phyloP scores from a whole-genome alignment of 2,888 invertebrate species.

The Laspeyria flexula region DNA sequence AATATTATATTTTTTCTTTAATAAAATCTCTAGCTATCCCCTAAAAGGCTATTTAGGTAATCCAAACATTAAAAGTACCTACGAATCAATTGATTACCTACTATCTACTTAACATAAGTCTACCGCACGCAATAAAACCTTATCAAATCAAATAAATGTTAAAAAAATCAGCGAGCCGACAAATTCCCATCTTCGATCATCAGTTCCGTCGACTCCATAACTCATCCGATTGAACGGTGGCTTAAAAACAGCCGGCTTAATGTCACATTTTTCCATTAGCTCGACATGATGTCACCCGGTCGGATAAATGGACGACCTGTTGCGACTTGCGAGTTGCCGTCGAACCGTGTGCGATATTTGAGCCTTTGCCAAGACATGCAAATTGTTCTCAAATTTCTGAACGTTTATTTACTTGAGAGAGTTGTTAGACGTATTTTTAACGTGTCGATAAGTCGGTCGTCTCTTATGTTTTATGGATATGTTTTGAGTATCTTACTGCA shows the following conservation, averaged over 20 bases:
- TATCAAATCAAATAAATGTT: conserved; percentile 36
- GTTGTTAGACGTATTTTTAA: conserved; percentile 24
- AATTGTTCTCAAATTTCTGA: conserved; percentile 65
- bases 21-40: too few relatives aligned
- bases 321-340: conserved; percentile 55
- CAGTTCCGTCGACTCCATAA: conserved; percentile 60
- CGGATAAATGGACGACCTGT: conserved; percentile 80
- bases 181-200: conserved; percentile 61
- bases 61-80: too few relatives aligned
- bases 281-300: conserved; percentile 57
- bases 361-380: conserved; percentile 54
- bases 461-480: too few relatives aligned
- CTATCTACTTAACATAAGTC: too few relatives aligned
- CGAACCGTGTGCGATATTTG: conserved; percentile 53
- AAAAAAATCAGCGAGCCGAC: conserved; percentile 60
- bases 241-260: conserved; percentile 67
- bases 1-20: too few relatives aligned
- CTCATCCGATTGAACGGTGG: conserved; percentile 66
- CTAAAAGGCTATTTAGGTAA: too few relatives aligned
- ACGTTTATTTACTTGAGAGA: conserved; percentile 40
- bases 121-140: too few relatives aligned
- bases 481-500: too few relatives aligned
- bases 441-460: too few relatives aligned
- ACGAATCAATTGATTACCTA: too few relatives aligned
- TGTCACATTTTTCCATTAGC: conserved; percentile 80